phyloP scores from a whole-genome alignment of 2,113 vertebrate genomes.

The Myxocyprinus asiaticus region DNA sequence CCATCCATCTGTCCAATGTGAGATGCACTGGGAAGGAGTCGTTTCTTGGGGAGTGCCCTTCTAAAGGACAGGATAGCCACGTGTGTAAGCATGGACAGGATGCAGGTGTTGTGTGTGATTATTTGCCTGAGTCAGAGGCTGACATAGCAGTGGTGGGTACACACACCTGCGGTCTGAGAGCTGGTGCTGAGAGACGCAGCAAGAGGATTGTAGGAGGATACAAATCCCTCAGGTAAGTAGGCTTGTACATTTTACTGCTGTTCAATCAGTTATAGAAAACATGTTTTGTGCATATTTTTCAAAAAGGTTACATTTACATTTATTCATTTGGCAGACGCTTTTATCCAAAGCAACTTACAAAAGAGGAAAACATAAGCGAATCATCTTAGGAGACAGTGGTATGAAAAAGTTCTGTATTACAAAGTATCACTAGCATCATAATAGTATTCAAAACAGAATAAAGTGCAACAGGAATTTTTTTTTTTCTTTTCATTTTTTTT shows the following conservation, averaged over 20 bases:
- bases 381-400: no score
- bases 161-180: conserved; percentile 72
- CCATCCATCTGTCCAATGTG: conserved; percentile 82
- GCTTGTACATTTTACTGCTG: neutral
- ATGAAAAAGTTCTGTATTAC: no score
- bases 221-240: conserved; percentile 66
- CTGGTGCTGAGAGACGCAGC: conserved; percentile 69
- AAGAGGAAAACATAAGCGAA: no score
- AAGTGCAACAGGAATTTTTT: no score
- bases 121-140: conserved; percentile 58
- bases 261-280: neutral
- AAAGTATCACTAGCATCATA: no score
- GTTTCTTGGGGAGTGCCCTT: conserved; percentile 77
- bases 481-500: no score
- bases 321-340: no score
- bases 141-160: conserved; percentile 47
- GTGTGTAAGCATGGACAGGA: conserved; percentile 81
- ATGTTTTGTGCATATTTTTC: no score
- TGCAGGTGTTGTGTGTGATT: conserved; percentile 83
- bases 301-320: no score
- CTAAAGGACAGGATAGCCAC: conserved; percentile 68
- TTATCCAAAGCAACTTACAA: no score
- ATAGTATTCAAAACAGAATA: no score
- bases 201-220: conserved; percentile 78
- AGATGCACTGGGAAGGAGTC: conserved; percentile 86